Base-by-base conservation (phyloP, 2,888 invertebrate genomes). In the Acronicta psi region DNA sequence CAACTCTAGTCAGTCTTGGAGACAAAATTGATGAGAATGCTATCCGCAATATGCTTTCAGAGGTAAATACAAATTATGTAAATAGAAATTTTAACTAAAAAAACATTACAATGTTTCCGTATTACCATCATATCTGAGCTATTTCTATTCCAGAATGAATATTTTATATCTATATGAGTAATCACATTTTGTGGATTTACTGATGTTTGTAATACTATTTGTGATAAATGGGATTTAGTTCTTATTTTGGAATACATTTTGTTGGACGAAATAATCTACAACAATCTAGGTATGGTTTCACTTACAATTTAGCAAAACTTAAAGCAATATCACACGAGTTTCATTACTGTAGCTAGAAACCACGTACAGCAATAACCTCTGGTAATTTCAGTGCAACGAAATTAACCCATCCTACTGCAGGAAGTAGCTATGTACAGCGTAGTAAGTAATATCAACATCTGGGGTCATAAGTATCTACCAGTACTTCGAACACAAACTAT, bases 1-100 rank as follows among this genome's bases (percentile, higher is more conserved):
- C 94, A 25, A 96, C 96, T 0, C 92, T 95, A 41, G 91, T 94
- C 52, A 95, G 96, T 31, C 88, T 96, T 52, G 96, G 96, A 2
- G 94, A 95, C 64, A 89, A 82, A 20, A 91, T 95, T 1, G 91
- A 95, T 13, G 95, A 96, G 23, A 93, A 95, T 54, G 91, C 94
- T 23, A 90, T 96, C 9, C 88, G 90, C n/a, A 93, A 90, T 63
- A 96, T 96, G 96, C 83, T 96, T 67, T 87, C 94, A 45, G 96
- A 96, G 92, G 96, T 95, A 80, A 73, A 8, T 36, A 38, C 23
- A 34, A 3, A 23, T 16, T n/a, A n/a, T n/a, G 2, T 34, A 23
- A 36, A 36, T n/a, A 18, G n/a, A 25, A 36, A 37, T 13, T 42
- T 42, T 11, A 14, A 38, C n/a, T n/a, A 23, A 52, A 59, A 13